Conservation (phyloP, 2,113 vertebrate species). For the Oreochromis niloticus region DNA sequence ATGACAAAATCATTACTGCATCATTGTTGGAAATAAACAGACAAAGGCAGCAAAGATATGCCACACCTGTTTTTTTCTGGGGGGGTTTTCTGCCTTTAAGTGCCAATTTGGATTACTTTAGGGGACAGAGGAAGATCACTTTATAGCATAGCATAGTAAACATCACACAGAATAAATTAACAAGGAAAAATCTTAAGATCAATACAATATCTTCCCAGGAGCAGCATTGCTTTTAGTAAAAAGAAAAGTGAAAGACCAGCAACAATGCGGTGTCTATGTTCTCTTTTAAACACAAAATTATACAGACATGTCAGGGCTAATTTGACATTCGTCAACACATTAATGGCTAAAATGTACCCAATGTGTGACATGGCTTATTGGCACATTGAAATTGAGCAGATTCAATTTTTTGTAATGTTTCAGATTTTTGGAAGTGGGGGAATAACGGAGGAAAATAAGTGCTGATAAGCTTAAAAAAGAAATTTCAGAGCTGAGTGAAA, state of each 20-base stretch:
- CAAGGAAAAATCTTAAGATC: not conserved
- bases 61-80: not conserved
- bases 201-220: not conserved
- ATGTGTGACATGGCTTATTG: not conserved
- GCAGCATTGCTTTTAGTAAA: not conserved
- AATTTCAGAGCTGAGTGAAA: not conserved
- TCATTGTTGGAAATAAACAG: not conserved
- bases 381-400: not conserved
- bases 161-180: not conserved
- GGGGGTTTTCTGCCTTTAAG: not conserved
- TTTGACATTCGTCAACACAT: too few species aligned
- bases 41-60: not conserved
- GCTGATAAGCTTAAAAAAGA: fast-evolving
- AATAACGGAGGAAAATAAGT: not conserved
- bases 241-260: not conserved
- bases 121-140: not conserved
- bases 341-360: not conserved
- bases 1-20: not conserved
- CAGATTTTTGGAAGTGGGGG: not conserved
- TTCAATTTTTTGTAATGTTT: not conserved
- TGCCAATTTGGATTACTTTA: not conserved
- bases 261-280: not conserved
- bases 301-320: not conserved
- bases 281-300: not conserved
- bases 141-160: not conserved